These are phyloP conservation scores for Vultur gryphus DNA, from an alignment of 2,797 vertebrate species.

Conservation along the genomic window DNA sequence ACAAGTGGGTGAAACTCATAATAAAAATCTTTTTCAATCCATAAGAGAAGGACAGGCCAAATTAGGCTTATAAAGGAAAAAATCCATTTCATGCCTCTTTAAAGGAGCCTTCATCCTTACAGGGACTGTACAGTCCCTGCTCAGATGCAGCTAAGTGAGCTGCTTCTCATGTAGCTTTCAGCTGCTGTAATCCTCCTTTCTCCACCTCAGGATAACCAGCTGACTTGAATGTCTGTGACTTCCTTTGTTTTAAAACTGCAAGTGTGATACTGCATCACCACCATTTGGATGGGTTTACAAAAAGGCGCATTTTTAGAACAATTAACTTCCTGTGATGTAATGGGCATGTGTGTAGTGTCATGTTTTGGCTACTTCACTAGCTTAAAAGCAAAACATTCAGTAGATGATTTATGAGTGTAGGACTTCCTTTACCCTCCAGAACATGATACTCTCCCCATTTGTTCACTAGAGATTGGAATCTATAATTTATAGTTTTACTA, in stretches of 20 bases:
- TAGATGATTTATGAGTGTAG: background rate
- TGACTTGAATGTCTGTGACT: background rate
- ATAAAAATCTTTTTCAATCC: background rate
- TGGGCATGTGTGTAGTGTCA: background rate
- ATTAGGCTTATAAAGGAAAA: background rate
- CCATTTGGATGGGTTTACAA: background rate
- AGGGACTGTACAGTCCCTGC: background rate
- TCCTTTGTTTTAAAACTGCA: background rate
- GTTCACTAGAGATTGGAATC: background rate
- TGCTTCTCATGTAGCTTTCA: background rate
- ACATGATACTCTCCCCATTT: background rate
- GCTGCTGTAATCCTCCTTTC: background rate
- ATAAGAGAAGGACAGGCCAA: background rate
- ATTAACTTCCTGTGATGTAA: background rate
- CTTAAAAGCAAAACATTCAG: background rate
- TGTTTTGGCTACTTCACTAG: background rate
- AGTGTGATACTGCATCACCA: background rate
- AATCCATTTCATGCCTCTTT: background rate
- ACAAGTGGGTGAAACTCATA: background rate
- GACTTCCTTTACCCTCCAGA: background rate
- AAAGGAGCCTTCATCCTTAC: background rate
- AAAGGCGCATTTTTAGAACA: background rate
- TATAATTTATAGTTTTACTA: background rate
- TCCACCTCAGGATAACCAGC: background rate
- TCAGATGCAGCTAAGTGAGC: background rate